Percentiles rank a stretch among this genome's conserved stretches.
Conservation (phyloP, 30 jellyfish, hydroid and myxozoan species). For the Pseudorhiza aurosa region DNA sequence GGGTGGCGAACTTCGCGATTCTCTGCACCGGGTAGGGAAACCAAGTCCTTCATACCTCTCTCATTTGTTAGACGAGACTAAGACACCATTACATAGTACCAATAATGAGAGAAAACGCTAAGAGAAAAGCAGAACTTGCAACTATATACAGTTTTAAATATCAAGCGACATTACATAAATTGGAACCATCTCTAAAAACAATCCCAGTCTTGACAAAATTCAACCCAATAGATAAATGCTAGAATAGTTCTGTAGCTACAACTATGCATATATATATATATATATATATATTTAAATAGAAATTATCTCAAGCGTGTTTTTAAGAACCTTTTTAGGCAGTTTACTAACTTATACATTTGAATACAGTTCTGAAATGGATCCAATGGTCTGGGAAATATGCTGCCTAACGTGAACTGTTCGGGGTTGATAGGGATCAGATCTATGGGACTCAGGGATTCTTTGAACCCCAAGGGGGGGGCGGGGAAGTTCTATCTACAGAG, state of each 20-base stretch:
- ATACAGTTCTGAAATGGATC: background rate
- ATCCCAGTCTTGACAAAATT: constrained; percentile 52
- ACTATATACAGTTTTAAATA: constrained; percentile 42
- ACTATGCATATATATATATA: constrained; percentile 54
- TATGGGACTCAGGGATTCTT: no score
- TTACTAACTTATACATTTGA: constrained; percentile 4
- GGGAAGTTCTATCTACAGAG: no score
- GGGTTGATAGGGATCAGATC: no score
- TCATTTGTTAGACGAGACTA: no score
- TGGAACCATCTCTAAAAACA: constrained; percentile 67
- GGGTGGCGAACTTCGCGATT: no score
- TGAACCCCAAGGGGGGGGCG: no score
- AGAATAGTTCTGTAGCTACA: constrained; percentile 49
- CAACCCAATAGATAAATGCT: constrained; percentile 66
- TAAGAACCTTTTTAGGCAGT: constrained; percentile 20
- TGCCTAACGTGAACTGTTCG: no score
- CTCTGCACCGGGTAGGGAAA: no score
- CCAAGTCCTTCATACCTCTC: no score
- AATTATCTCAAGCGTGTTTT: constrained; percentile 20
- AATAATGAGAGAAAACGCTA: no score
- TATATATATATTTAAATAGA: constrained; percentile 58
- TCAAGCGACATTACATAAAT: constrained; percentile 62
- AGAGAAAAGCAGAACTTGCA: constrained; percentile 9
- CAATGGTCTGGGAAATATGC: constrained; percentile 1
- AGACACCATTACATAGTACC: no score